A percentile compares a stretch with the other conserved stretches of the same genome.
These are phyloP conservation scores for Delphinapterus leucas DNA, from an alignment of 2,113 vertebrate genomes.

Conservation along the genomic window DNA sequence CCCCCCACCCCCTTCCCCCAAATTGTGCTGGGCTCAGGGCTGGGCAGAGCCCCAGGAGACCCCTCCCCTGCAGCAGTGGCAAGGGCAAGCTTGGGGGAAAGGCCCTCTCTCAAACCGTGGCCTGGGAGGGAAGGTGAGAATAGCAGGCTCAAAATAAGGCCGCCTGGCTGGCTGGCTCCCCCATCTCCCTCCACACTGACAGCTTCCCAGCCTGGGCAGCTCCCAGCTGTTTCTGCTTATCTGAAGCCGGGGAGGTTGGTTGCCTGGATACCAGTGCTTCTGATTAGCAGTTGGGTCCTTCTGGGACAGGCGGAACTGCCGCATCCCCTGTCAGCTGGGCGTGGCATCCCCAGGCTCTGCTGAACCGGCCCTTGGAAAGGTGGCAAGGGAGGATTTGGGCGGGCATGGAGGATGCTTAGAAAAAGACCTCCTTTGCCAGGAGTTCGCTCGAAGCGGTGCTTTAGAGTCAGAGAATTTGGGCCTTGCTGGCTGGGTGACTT, in stretches of 20 bases:
- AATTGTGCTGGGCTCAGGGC: background rate
- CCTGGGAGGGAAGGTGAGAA: conserved; percentile 61
- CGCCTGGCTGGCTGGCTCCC: conserved; percentile 1
- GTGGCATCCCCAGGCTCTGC: background rate
- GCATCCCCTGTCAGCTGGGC: conserved; percentile 26
- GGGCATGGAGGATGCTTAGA: accelerated
- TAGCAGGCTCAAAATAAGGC: conserved; percentile 75
- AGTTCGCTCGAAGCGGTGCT: background rate
- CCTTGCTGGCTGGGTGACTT: background rate
- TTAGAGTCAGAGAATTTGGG: background rate
- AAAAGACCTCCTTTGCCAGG: background rate
- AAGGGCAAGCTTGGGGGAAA: background rate
- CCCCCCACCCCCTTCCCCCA: background rate
- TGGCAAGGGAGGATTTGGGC: background rate
- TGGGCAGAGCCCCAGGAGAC: background rate
- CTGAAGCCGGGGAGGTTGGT: conserved; percentile 78
- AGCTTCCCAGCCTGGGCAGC: conserved; percentile 68
- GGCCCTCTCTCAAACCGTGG: background rate
- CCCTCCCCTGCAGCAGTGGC: background rate
- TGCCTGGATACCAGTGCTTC: conserved; percentile 82
- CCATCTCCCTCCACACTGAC: conserved; percentile 49
- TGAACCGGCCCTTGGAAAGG: background rate
- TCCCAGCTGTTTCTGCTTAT: conserved; percentile 81
- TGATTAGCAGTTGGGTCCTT: conserved; percentile 76
- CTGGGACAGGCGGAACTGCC: conserved; percentile 61